A percentile compares a stretch with the other conserved stretches of the same genome.
Evolutionary conservation across 2,113 vertebrate genomes (phyloP).

Genomic region (Pedionomus torquatus): DNA sequence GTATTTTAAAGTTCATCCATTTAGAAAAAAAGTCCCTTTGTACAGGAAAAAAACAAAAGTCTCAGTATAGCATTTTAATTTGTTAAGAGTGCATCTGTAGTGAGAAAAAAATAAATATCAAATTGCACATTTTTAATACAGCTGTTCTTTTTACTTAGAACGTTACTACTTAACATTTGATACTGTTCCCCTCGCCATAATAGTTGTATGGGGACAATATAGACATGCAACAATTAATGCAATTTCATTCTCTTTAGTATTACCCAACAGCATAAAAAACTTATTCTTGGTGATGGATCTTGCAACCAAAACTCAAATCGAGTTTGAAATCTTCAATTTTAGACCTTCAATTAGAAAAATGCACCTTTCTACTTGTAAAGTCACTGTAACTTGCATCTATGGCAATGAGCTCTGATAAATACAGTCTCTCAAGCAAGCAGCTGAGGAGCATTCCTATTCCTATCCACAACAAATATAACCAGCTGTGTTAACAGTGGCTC

Average conservation of each 20-base stretch:
- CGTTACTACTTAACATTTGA: not conserved
- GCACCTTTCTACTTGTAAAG: not conserved
- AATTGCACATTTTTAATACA: not conserved
- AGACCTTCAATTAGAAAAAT: not conserved
- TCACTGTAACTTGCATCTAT: not conserved
- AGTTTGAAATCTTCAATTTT: not conserved
- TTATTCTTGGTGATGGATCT: not conserved
- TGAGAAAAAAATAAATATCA: not conserved
- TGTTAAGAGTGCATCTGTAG: not conserved
- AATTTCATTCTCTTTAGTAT: not conserved
- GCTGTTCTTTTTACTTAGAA: not conserved
- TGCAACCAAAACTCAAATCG: not conserved
- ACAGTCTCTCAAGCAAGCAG: not conserved
- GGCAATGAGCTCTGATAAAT: not conserved
- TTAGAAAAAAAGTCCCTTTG: not conserved
- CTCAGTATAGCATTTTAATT: not conserved
- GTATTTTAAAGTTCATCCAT: not conserved
- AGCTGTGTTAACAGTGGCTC: not conserved
- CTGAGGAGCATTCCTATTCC: not conserved
- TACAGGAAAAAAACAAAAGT: not conserved
- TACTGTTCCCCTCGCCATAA: not conserved
- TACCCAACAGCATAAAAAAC: not conserved
- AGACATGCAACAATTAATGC: not conserved
- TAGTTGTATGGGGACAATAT: not conserved
- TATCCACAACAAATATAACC: not conserved